These are phyloP conservation scores for Decapterus maruadsi DNA, from an alignment of 2,797 vertebrate species.

Conservation along the genomic window DNA sequence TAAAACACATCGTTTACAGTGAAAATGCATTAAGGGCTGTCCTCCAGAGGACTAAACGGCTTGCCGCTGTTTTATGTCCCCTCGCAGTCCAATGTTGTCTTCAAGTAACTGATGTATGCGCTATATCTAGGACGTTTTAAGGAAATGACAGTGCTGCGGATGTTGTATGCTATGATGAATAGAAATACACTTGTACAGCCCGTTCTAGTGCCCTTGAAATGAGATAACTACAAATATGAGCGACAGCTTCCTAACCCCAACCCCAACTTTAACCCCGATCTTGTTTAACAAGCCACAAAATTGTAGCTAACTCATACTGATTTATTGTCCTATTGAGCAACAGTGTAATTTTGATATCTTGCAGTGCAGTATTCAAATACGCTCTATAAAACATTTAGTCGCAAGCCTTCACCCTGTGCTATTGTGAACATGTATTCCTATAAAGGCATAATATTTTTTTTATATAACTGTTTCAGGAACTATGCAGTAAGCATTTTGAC, in stretches of 20 bases:
- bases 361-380: neutral
- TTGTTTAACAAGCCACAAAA: too few relatives aligned
- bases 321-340: too few relatives aligned
- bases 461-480: neutral
- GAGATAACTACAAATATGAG: neutral
- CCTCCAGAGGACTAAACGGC: neutral
- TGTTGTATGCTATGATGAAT: neutral
- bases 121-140: neutral
- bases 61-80: neutral
- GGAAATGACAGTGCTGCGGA: neutral
- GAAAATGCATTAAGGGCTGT: neutral
- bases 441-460: neutral
- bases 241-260: neutral
- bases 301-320: too few relatives aligned
- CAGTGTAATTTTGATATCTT: neutral
- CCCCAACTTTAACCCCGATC: too few relatives aligned
- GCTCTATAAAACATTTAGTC: neutral
- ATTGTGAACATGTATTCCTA: neutral
- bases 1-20: neutral
- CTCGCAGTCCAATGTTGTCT: neutral
- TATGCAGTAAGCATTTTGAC: neutral
- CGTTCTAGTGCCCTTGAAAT: neutral
- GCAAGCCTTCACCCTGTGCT: neutral
- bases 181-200: neutral
- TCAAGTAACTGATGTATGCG: neutral